Percentiles rank a stretch among this genome's conserved stretches.
These are phyloP conservation scores for Tympanoctomys barrerae DNA, from an alignment of 2,797 vertebrate species.

Conservation along the genomic window DNA sequence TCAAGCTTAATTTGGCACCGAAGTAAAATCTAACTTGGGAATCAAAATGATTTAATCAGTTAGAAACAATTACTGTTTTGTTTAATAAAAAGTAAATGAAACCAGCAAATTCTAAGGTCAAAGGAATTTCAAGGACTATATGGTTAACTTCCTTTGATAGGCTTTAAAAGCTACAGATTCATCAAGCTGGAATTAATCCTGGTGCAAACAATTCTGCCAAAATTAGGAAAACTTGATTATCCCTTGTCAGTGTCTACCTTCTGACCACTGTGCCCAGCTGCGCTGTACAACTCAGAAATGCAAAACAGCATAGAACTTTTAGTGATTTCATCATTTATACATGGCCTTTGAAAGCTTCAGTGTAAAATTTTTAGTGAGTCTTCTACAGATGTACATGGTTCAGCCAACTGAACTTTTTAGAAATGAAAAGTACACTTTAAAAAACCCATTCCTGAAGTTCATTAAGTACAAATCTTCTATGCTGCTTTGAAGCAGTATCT, in stretches of 20 bases:
- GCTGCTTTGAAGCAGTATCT: conserved; percentile 20
- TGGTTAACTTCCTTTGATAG: conserved; percentile 16
- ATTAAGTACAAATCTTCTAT: conserved; percentile 37
- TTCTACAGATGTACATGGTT: conserved; percentile 24
- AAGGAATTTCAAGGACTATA: conserved; percentile 26
- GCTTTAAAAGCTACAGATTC: neutral
- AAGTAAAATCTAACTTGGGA: conserved; percentile 33
- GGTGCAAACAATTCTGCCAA: neutral
- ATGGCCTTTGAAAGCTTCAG: neutral
- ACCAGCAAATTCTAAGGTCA: neutral
- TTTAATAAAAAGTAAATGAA: conserved; percentile 29
- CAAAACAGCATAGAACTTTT: neutral
- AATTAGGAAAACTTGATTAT: neutral
- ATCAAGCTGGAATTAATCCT: neutral
- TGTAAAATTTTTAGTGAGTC: conserved; percentile 21
- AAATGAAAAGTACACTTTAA: conserved; percentile 19
- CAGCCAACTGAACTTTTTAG: conserved; percentile 22
- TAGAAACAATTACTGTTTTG: conserved; percentile 24
- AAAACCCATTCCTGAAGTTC: conserved; percentile 14
- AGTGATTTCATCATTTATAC: neutral
- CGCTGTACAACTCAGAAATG: neutral
- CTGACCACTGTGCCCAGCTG: neutral
- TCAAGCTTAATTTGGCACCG: neutral
- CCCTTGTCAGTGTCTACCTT: neutral
- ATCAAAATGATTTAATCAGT: conserved; percentile 34